Base-by-base conservation (phyloP, 2,113 vertebrate species). In the Prochilodus magdalenae region DNA sequence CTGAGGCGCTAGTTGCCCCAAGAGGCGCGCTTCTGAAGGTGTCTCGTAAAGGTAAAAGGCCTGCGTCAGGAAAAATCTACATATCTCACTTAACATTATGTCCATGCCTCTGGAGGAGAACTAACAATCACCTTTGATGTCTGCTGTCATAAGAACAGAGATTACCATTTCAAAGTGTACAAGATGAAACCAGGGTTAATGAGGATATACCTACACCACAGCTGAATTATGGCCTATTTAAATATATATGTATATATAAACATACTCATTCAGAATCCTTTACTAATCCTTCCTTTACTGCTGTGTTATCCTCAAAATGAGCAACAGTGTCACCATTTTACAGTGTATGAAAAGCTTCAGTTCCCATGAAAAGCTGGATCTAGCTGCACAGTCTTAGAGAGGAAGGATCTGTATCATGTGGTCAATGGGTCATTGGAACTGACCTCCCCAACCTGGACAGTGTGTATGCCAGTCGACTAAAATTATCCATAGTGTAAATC, bases 141-240 rank as follows among this genome's bases (percentile, higher is more conserved):
- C 26, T 62, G 13, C 27, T 49, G 30, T 47, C 36, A 51, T 30
- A 63, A 65, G 70, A 36, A 73, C 16, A 73, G 44, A n/a, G 15
- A 53, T 80, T 73, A 33, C 26, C 40, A 24, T 80, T 63, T 73
- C 59, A 63, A 73, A 80, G 47, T 47, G 73, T 24, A 44, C 22
- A 4, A 62, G 6, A 63, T 30, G n/a, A 63, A 80, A 73, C 40
- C 44, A 1, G 10, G 30, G 47, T 53, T 53, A 62, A 65, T 53
- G 12, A 73, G 1, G 65, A 70, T 59, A 27, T 24, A 44, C 59
- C 67, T 27, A 29, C 29, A 57, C 16, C 53, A 14, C 66, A 44
- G 36, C 11, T 5, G 66, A 70, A 70, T 70, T 79, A 79, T 59
- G 27, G 33, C 27, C 66, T 60, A 5, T 3, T 47, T 55, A 27